Percentiles rank a stretch among this genome's conserved stretches.
Evolutionary conservation across 1,140 invertebrate genomes (phyloP).

Genomic region (Scaptodrosophila lebanonensis): DNA sequence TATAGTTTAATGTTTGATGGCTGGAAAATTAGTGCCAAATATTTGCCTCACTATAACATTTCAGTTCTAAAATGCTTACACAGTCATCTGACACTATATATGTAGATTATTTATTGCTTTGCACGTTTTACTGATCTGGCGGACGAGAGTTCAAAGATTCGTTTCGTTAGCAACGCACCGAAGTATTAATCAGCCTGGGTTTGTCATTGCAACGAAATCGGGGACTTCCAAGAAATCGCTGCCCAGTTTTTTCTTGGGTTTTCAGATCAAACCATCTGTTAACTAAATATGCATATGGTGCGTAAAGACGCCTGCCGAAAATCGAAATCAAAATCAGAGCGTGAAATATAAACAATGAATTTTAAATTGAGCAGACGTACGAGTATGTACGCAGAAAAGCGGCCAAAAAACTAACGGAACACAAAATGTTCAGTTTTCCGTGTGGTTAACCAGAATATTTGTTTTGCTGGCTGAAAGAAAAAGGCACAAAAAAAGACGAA

Average conservation of each 20-base stretch:
- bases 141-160: conserved; percentile 52
- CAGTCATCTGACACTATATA: conserved; percentile 18
- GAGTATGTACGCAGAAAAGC: conserved; percentile 20
- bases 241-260: too few relatives aligned
- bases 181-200: too few relatives aligned
- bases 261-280: conserved; percentile 73
- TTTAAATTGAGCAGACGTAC: conserved; percentile 5
- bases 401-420: conserved; percentile 14
- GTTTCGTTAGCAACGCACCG: not conserved
- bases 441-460: conserved; percentile 57
- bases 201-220: conserved; percentile 1
- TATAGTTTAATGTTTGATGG: conserved; percentile 21
- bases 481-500: conserved; percentile 10
- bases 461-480: conserved; percentile 25
- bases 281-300: conserved; percentile 59
- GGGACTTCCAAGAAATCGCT: conserved; percentile 56
- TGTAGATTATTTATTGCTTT: conserved; percentile 6
- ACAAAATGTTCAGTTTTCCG: conserved; percentile 6
- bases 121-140: conserved; percentile 10
- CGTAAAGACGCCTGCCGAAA: conserved; percentile 4
- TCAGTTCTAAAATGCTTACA: conserved; percentile 11
- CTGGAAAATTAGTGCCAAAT: conserved; percentile 62
- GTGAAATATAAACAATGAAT: conserved; percentile 53
- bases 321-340: conserved; percentile 50
- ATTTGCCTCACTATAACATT: conserved; percentile 31